Evolutionary conservation across 1,140 invertebrate genomes (phyloP).

Genomic region (Diabrotica undecimpunctata): DNA sequence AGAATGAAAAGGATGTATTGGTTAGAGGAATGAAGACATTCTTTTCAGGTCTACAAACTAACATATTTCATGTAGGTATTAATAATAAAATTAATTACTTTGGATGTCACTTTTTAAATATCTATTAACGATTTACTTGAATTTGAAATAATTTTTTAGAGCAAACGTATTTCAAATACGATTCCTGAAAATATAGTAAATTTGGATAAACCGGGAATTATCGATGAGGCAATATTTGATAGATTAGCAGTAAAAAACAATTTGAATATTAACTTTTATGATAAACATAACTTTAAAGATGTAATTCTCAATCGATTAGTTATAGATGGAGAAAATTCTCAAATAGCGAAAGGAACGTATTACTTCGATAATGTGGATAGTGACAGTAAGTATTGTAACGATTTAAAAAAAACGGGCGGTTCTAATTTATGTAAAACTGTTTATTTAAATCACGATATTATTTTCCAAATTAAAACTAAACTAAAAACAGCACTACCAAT

Average conservation of each 20-base stretch:
- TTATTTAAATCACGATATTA: no score
- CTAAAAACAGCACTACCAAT: no score
- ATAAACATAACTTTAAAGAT: conserved; percentile 33
- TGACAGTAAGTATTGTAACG: conserved; percentile 29
- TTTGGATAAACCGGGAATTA: conserved; percentile 20
- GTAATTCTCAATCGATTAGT: conserved; percentile 35
- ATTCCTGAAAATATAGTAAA: conserved; percentile 36
- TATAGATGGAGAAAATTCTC: conserved; percentile 24
- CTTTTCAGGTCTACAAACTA: conserved; percentile 35
- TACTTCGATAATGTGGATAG: conserved; percentile 34
- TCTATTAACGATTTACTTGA: no score
- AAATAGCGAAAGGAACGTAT: conserved; percentile 35
- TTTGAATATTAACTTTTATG: conserved; percentile 33
- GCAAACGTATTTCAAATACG: conserved; percentile 26
- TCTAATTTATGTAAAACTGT: no score
- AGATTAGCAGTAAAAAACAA: conserved; percentile 29
- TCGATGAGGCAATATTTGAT: conserved; percentile 36
- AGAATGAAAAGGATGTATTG: conserved; percentile 25
- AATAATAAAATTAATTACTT: no score
- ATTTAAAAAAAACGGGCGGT: no score
- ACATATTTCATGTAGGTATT: conserved; percentile 30
- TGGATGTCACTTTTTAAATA: no score
- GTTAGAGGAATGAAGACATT: conserved; percentile 38
- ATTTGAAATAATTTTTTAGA: conserved; percentile 25
- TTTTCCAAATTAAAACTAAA: no score